Evolutionary conservation across 2,888 invertebrate genomes (phyloP).

Genomic region (Amblyjoppa proteus): DNA sequence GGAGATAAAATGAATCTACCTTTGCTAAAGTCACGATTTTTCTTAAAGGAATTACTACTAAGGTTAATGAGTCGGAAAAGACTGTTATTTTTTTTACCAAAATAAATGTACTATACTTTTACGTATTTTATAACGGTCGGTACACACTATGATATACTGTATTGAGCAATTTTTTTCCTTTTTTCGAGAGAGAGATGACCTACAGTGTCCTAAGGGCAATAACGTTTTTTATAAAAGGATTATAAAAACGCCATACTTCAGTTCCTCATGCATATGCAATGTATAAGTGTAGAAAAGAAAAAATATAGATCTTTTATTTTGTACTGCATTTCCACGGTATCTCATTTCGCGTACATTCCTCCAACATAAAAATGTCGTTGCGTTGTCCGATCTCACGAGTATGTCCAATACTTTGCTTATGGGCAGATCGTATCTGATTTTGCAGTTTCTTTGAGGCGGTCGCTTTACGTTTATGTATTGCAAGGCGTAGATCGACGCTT

Average conservation of each 20-base stretch:
- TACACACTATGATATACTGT: slow-evolving; percentile 21
- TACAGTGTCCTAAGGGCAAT: not conserved
- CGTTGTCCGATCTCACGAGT: slow-evolving; percentile 61
- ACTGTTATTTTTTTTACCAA: slow-evolving; percentile 42
- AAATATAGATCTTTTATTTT: slow-evolving; percentile 37
- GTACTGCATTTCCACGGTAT: slow-evolving; percentile 28
- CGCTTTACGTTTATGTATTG: slow-evolving; percentile 67
- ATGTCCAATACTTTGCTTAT: slow-evolving; percentile 71
- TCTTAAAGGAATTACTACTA: not conserved
- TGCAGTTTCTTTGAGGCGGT: slow-evolving; percentile 69
- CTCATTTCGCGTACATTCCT: slow-evolving; percentile 68
- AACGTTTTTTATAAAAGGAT: not conserved
- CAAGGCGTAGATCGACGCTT: slow-evolving; percentile 71
- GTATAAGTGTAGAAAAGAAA: slow-evolving; percentile 32
- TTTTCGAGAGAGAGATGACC: not conserved
- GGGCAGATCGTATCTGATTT: slow-evolving; percentile 71
- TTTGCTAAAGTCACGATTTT: slow-evolving; percentile 23
- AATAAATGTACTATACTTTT: slow-evolving; percentile 56
- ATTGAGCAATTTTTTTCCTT: slow-evolving; percentile 43
- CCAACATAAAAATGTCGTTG: slow-evolving; percentile 70
- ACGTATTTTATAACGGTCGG: slow-evolving; percentile 44
- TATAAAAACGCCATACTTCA: slow-evolving; percentile 20
- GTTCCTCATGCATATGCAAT: slow-evolving; percentile 30
- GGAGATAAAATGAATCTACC: not conserved
- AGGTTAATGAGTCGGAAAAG: slow-evolving; percentile 32